phyloP scores from a whole-genome alignment of 1,140 invertebrate genomes.

The Melipona quadrifasciata region DNA sequence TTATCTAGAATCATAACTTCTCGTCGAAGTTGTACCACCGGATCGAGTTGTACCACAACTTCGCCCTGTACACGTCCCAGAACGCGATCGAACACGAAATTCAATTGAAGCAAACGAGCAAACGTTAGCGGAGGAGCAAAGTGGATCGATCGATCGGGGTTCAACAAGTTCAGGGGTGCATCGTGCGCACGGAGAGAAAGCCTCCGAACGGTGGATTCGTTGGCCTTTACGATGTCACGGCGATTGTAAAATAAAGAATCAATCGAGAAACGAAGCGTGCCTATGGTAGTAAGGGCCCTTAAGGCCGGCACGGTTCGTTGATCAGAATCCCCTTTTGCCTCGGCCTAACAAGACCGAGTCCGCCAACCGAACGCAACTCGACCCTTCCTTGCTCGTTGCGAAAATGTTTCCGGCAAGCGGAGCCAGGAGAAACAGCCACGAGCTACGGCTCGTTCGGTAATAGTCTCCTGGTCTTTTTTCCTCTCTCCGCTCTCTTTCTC shows the following conservation, averaged over 20 bases:
- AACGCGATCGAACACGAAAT: not conserved
- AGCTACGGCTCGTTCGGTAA: no score
- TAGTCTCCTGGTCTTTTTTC: no score
- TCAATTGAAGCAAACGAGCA: no score
- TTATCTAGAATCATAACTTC: no score
- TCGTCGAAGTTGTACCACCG: no score
- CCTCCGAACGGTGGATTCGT: constrained; percentile 24
- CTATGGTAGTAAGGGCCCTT: constrained; percentile 70
- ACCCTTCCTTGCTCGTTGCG: constrained; percentile 61
- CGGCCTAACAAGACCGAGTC: constrained; percentile 78
- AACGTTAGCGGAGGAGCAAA: constrained; percentile 15
- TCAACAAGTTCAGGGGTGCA: constrained; percentile 24
- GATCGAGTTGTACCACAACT: no score
- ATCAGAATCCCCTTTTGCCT: constrained; percentile 74
- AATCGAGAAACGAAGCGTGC: constrained; percentile 81
- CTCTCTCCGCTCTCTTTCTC: not conserved
- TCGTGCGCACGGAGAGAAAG: not conserved
- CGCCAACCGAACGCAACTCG: constrained; percentile 68
- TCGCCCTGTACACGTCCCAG: no score
- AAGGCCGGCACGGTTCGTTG: constrained; percentile 75
- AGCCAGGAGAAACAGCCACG: not conserved
- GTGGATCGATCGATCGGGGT: constrained; percentile 22
- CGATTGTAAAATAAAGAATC: constrained; percentile 82
- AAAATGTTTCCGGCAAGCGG: constrained; percentile 57
- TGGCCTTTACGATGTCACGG: constrained; percentile 69